Percentiles rank a stretch among this genome's conserved stretches.
phyloP scores from a whole-genome alignment of 2,797 vertebrate genomes.

The Selene dorsalis region DNA sequence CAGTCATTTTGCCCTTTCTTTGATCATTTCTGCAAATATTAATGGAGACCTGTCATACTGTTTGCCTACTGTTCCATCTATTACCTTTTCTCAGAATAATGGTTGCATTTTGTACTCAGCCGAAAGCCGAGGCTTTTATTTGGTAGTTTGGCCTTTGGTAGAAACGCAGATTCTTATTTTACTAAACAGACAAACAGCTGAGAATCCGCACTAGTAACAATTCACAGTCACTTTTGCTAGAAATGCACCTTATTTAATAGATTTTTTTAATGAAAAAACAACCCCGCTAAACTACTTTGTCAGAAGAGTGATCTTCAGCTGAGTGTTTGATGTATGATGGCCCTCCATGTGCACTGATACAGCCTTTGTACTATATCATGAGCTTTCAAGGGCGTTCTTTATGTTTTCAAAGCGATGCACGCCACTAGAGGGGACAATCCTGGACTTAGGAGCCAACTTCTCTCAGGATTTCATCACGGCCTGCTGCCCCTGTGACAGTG shows the following conservation, averaged over 20 bases:
- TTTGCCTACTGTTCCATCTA: not conserved
- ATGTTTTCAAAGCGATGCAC: not conserved
- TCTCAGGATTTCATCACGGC: not conserved
- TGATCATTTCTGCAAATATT: not conserved
- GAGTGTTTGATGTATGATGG: not conserved
- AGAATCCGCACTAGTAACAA: not conserved
- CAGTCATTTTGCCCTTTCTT: not conserved
- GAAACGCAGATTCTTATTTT: not conserved
- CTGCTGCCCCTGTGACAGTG: not conserved
- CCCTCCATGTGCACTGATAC: not conserved
- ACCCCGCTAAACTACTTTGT: too few relatives aligned
- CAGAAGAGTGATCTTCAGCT: too few relatives aligned
- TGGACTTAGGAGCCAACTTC: not conserved
- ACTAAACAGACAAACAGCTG: not conserved
- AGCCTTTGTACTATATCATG: not conserved
- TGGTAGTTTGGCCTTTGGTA: not conserved
- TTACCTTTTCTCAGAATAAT: not conserved
- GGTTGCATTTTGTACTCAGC: not conserved
- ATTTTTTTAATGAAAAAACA: too few relatives aligned
- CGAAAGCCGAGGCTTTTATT: too few relatives aligned
- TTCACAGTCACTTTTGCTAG: too few relatives aligned
- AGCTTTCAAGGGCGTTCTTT: not conserved
- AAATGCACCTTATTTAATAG: too few relatives aligned
- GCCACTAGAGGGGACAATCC: not conserved
- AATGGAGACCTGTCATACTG: not conserved